A percentile compares a stretch with the other conserved stretches of the same genome.
phyloP scores from a whole-genome alignment of 2,797 vertebrate species.

The Brotula barbata region DNA sequence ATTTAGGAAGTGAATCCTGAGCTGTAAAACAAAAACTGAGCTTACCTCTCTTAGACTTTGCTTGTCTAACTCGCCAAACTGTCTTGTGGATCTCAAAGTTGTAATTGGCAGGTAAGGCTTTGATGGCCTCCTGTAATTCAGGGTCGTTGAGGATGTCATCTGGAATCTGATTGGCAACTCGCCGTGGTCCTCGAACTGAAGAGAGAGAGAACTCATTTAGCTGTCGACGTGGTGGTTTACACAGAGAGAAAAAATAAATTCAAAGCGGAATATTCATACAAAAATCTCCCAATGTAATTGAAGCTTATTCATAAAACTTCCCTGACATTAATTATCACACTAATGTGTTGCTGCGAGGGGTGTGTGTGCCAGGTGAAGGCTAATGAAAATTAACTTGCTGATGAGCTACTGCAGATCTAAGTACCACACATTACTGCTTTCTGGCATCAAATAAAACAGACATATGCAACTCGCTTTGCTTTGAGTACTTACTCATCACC shows the following conservation, averaged over 20 bases:
- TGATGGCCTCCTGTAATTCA: constrained; percentile 82
- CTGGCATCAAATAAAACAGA: no score
- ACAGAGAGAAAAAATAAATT: background rate
- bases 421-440: no score
- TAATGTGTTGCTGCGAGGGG: no score
- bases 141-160: constrained; percentile 86
- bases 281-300: no score
- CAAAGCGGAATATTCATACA: background rate
- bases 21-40: background rate
- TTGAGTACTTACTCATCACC: no score
- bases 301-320: no score
- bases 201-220: constrained; percentile 32
- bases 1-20: background rate
- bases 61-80: constrained; percentile 90
- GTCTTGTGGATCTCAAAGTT: constrained; percentile 99
- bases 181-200: constrained; percentile 77
- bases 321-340: no score
- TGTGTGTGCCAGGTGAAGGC: no score
- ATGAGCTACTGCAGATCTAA: no score
- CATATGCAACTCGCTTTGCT: no score
- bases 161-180: constrained; percentile 89
- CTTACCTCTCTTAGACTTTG: constrained; percentile 88
- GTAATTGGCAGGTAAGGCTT: constrained; percentile 88
- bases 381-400: no score
- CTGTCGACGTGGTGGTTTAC: background rate